Percentiles rank a stretch among this genome's conserved stretches.
phyloP scores from a whole-genome alignment of 2,888 invertebrate species.

The Osmoderma eremita region DNA sequence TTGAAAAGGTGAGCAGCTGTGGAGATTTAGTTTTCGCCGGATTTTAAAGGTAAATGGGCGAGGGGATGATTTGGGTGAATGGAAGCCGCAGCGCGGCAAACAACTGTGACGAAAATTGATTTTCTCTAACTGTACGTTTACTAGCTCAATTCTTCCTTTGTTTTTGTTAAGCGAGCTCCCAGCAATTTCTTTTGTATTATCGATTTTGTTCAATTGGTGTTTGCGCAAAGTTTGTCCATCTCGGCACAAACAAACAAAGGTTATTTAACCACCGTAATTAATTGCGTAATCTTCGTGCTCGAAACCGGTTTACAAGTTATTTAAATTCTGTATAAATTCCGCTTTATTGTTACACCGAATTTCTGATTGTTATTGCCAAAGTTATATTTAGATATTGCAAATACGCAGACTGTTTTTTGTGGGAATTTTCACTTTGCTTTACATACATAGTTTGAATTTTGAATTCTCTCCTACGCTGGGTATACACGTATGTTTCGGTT shows the following conservation, averaged over 20 bases:
- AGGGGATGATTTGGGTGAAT: slow-evolving; percentile 15
- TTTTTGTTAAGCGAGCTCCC: slow-evolving; percentile 21
- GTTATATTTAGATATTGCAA: too few relatives aligned
- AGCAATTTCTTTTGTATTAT: not conserved
- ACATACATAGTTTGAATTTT: not conserved
- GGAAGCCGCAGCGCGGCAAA: slow-evolving; percentile 1
- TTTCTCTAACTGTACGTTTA: slow-evolving; percentile 25
- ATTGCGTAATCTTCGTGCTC: too few relatives aligned
- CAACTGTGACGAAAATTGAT: slow-evolving; percentile 34
- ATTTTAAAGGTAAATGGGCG: slow-evolving; percentile 20
- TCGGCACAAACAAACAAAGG: too few relatives aligned
- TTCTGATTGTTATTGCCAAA: too few relatives aligned
- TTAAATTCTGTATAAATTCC: too few relatives aligned
- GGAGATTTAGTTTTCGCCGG: not conserved
- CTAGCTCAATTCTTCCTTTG: slow-evolving; percentile 33
- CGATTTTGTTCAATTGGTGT: not conserved
- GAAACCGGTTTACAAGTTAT: too few relatives aligned
- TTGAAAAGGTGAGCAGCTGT: slow-evolving; percentile 13
- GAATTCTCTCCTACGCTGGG: not conserved
- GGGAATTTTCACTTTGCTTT: too few relatives aligned
- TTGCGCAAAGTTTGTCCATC: not conserved
- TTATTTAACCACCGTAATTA: too few relatives aligned
- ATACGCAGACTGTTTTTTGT: too few relatives aligned
- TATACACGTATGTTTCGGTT: slow-evolving; percentile 1
- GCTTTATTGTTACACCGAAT: too few relatives aligned